phyloP scores from a whole-genome alignment of 1,140 invertebrate genomes.

The Andrena cerasifolii region DNA sequence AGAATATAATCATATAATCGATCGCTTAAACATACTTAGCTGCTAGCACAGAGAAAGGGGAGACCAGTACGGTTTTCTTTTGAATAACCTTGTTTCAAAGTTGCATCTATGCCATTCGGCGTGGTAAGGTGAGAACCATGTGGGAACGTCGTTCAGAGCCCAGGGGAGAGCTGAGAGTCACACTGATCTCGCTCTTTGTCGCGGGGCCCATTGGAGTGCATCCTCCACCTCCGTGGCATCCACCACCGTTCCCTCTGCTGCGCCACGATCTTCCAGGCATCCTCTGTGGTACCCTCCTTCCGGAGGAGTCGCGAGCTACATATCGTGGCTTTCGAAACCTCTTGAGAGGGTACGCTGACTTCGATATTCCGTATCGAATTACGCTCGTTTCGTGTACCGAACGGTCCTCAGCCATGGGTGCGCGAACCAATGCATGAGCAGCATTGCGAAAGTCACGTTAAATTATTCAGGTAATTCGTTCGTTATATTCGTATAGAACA shows the following conservation, averaged over 20 bases:
- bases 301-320: conserved; percentile 59
- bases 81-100: conserved; percentile 54
- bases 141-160: conserved; percentile 63
- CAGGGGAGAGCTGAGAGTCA: conserved; percentile 74
- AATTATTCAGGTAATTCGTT: conserved; percentile 26
- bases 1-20: no score
- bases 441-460: neutral
- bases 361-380: conserved; percentile 75
- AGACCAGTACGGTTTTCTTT: neutral
- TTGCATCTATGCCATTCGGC: conserved; percentile 48
- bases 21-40: neutral
- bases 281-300: conserved; percentile 46
- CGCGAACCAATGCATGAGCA: conserved; percentile 28
- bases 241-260: conserved; percentile 36
- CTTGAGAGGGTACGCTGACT: conserved; percentile 70
- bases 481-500: neutral
- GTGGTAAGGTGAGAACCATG: conserved; percentile 67
- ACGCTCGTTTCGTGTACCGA: conserved; percentile 66
- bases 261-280: conserved; percentile 51
- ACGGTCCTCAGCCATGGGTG: conserved; percentile 56
- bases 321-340: conserved; percentile 67
- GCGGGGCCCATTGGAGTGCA: conserved; percentile 71
- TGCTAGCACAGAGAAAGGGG: no score
- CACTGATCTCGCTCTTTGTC: conserved; percentile 78
- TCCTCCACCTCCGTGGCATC: conserved; percentile 60